phyloP scores from a whole-genome alignment of 1,140 invertebrate genomes.

The Panonychus citri region DNA sequence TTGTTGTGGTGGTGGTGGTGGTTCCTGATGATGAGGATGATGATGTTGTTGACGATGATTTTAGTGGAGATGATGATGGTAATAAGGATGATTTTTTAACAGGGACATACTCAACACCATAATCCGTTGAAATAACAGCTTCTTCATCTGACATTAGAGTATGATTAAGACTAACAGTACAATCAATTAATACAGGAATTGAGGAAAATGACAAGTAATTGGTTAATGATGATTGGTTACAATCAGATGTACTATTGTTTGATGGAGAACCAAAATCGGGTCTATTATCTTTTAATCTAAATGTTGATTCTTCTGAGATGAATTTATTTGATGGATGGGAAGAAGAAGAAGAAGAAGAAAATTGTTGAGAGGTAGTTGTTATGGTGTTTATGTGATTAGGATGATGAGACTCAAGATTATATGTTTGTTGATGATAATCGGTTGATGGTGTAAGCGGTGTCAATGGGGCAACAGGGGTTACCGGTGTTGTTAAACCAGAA shows the following conservation, averaged over 20 bases:
- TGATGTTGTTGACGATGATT: not conserved
- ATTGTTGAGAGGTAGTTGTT: not conserved
- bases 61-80: not conserved
- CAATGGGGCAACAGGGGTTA: not conserved
- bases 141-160: not conserved
- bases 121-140: slow-evolving; percentile 1
- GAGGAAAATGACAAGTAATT: not conserved
- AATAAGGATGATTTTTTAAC: not conserved
- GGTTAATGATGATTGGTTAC: not conserved
- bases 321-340: not conserved
- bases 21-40: not conserved
- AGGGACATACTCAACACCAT: slow-evolving; percentile 1
- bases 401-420: not conserved
- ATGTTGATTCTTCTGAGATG: not conserved
- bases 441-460: not conserved
- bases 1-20: not conserved
- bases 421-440: not conserved
- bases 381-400: not conserved
- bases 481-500: not conserved
- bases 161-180: not conserved
- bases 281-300: not conserved
- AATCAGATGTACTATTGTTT: not conserved
- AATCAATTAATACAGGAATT: not conserved
- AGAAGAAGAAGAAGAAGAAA: not conserved
- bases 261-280: not conserved